These are phyloP conservation scores for Eristalinus aeneus DNA, from an alignment of 2,888 invertebrate genomes.

Conservation along the genomic window DNA sequence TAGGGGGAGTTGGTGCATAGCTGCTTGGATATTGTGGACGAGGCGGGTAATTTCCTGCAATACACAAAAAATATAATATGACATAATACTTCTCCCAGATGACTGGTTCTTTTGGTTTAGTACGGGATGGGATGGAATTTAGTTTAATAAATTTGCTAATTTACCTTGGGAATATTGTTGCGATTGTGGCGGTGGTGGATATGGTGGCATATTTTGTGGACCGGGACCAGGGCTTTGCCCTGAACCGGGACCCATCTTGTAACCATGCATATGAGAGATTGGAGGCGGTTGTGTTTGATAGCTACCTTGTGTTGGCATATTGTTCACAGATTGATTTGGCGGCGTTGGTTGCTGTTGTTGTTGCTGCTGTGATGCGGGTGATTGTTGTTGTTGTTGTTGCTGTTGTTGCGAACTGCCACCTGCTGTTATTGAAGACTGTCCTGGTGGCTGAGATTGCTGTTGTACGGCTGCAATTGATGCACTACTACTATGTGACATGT, in stretches of 20 bases:
- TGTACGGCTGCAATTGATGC: conserved; percentile 76
- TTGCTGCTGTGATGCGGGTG: conserved; percentile 79
- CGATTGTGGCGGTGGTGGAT: conserved; percentile 82
- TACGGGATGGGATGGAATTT: conserved; percentile 14
- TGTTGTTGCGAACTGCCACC: conserved; percentile 79
- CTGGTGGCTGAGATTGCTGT: conserved; percentile 77
- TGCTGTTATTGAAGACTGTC: conserved; percentile 71
- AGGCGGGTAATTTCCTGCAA: conserved; percentile 79
- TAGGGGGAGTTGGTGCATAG: conserved; percentile 82
- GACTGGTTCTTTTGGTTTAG: conserved; percentile 1
- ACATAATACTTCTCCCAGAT: not conserved
- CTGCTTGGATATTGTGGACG: conserved; percentile 83
- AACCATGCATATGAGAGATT: conserved; percentile 81
- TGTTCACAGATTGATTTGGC: conserved; percentile 78
- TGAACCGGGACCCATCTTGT: conserved; percentile 84
- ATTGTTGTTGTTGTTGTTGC: conserved; percentile 78
- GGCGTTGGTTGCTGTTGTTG: conserved; percentile 75
- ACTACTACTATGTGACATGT: conserved; percentile 73
- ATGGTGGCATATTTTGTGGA: conserved; percentile 82
- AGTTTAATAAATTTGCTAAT: conserved; percentile 1
- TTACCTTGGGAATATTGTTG: conserved; percentile 83
- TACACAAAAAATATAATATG: not conserved
- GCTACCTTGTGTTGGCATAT: conserved; percentile 78
- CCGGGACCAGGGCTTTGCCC: conserved; percentile 82
- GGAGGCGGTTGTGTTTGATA: conserved; percentile 76